These are phyloP conservation scores for Protonemura montana DNA, from an alignment of 2,888 invertebrate genomes.

Conservation along the genomic window DNA sequence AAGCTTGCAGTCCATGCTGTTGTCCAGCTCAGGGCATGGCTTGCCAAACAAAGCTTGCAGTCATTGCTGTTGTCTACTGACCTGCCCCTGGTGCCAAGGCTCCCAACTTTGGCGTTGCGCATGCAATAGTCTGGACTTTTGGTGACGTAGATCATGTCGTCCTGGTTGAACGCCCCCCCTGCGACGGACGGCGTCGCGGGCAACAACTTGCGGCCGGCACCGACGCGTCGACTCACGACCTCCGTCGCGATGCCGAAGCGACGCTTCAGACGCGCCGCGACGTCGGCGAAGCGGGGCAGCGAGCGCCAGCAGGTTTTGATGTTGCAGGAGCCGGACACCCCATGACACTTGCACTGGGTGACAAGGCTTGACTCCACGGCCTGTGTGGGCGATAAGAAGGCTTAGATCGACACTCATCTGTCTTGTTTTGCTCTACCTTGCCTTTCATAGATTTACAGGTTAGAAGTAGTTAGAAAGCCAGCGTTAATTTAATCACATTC, in stretches of 20 bases:
- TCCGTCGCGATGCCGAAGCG: constrained; percentile 67
- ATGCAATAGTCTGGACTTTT: constrained; percentile 87
- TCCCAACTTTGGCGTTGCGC: constrained; percentile 75
- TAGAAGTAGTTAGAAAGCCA: no score
- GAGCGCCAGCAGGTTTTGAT: constrained; percentile 84
- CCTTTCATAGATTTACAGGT: no score
- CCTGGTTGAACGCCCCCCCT: constrained; percentile 59
- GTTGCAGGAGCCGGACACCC: constrained; percentile 83
- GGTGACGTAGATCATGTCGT: constrained; percentile 76
- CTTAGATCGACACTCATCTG: no score
- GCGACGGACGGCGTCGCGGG: constrained; percentile 57
- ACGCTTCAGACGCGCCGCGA: constrained; percentile 66
- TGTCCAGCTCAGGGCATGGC: no score
- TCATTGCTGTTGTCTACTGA: no score
- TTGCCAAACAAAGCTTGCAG: no score
- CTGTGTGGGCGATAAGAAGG: constrained; percentile 57
- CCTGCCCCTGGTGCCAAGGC: constrained; percentile 81
- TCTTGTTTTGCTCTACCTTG: neutral
- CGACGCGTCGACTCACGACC: constrained; percentile 56
- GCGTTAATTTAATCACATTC: no score
- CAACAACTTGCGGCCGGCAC: constrained; percentile 58
- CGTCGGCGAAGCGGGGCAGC: constrained; percentile 65
- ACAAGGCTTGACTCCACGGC: constrained; percentile 68
- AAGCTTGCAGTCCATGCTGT: no score
- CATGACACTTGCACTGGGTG: constrained; percentile 82